A percentile compares a stretch with the other conserved stretches of the same genome.
These are phyloP conservation scores for Imbricaverruca yamaguchii DNA, from an alignment of 2,888 invertebrate genomes.

Conservation along the genomic window DNA sequence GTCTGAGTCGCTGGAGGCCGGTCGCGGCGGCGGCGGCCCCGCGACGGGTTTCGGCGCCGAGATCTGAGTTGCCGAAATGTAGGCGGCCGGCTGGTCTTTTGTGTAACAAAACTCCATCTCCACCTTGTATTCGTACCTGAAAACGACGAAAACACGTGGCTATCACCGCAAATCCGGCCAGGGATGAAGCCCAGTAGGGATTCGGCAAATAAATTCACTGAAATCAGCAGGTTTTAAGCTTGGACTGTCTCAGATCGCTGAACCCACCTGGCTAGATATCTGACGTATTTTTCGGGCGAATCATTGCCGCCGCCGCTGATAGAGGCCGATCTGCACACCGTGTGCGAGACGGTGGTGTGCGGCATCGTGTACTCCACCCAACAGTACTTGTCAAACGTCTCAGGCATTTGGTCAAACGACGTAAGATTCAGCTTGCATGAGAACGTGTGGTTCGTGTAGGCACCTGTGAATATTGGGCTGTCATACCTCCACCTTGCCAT, in stretches of 20 bases:
- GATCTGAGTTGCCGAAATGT: constrained; percentile 52
- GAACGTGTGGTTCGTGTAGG: constrained; percentile 95
- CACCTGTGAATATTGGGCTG: constrained; percentile 54
- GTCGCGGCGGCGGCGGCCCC: constrained; percentile 11
- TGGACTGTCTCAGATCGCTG: constrained; percentile 39
- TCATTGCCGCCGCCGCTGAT: constrained; percentile 60
- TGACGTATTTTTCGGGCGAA: constrained; percentile 96
- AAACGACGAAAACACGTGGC: too few species aligned
- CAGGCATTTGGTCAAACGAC: constrained; percentile 95
- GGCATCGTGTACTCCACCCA: constrained; percentile 98
- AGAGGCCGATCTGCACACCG: constrained; percentile 89
- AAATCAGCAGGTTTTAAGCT: too few species aligned
- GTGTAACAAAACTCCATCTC: constrained; percentile 81
- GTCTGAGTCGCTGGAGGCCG: constrained; percentile 24
- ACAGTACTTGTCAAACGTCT: constrained; percentile 77
- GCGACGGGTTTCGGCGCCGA: background rate
- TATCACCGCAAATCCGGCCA: too few species aligned
- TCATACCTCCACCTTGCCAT: too few species aligned
- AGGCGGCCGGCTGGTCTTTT: constrained; percentile 54
- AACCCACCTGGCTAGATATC: constrained; percentile 70
- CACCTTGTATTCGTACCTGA: constrained; percentile 86
- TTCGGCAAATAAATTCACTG: too few species aligned
- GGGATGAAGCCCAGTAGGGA: too few species aligned
- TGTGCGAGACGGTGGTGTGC: constrained; percentile 85
- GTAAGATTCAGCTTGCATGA: constrained; percentile 90